Conservation (phyloP, 2,888 invertebrate genomes). For the Galerucella pusilla region DNA sequence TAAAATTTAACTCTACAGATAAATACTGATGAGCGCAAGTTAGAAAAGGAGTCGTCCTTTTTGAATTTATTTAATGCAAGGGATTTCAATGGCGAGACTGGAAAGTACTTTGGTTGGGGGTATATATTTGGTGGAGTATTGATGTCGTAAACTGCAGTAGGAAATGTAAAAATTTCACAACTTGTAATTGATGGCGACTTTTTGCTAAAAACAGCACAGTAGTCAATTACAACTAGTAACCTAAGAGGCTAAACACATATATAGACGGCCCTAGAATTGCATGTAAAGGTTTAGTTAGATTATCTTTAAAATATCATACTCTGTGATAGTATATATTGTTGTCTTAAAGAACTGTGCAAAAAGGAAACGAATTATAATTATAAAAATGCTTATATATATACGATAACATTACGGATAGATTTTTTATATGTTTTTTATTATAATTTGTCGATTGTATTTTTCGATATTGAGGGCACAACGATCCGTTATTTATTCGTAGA, state of each 20-base stretch:
- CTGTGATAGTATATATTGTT: slow-evolving; percentile 47
- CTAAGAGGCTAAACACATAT: slow-evolving; percentile 44
- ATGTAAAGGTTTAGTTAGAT: slow-evolving; percentile 44
- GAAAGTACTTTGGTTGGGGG: neutral
- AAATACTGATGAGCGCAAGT: too few species aligned
- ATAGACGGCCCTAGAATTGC: slow-evolving; percentile 40
- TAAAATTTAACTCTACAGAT: too few species aligned
- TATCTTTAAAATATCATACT: slow-evolving; percentile 47
- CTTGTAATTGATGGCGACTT: slow-evolving; percentile 32
- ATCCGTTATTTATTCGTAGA: slow-evolving; percentile 30
- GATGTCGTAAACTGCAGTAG: slow-evolving; percentile 18
- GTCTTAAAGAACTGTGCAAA: slow-evolving; percentile 47
- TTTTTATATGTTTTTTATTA: slow-evolving; percentile 40
- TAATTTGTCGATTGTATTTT: slow-evolving; percentile 39
- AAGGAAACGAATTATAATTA: slow-evolving; percentile 46
- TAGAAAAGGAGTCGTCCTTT: too few species aligned
- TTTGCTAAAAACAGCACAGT: slow-evolving; percentile 40
- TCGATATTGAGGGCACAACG: slow-evolving; percentile 40
- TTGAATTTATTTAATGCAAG: too few species aligned
- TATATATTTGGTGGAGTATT: slow-evolving; percentile 17
- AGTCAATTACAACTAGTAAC: slow-evolving; percentile 49
- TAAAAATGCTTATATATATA: slow-evolving; percentile 47
- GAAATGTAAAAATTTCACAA: slow-evolving; percentile 27
- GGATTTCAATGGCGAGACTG: too few species aligned
- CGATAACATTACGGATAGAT: slow-evolving; percentile 41